Base-by-base conservation (phyloP, 2,888 invertebrate species). In the Mechanitis mazaeus region DNA sequence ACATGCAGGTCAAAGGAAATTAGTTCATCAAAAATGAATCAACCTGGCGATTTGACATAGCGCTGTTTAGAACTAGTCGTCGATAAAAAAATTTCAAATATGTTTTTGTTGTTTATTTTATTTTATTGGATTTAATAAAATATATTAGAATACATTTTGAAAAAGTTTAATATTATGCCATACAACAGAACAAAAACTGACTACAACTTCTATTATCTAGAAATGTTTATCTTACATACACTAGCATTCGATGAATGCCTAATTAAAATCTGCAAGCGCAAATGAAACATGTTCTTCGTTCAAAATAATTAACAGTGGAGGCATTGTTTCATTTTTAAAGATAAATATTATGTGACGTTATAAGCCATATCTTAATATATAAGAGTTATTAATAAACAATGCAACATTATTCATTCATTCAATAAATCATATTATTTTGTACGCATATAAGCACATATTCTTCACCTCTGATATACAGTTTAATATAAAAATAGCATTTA, bases 21-120 rank as follows among this genome's bases (percentile, higher is more conserved):
- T 64, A 64, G 63, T 69, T 67, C 69, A 68, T 69, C 68, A 68
- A 69, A 69, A 68, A 65, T 68, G 64, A 63, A 69, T 68, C 61
- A 62, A 60, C 62, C 61, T 57, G 58, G 38, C 50, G 54, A 61
- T 60, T 38, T 50, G 31, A 11, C 28, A 31, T 31, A n/a, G 50
- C 9, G 50, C 6, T 31, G 31, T 50, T 9, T 3, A 42, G 11
- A 42, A 42, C 50, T 50, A 50, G 31, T 28, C 31, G 50, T 50
- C 3, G 42, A 9, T 42, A 9, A 6, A 38, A 38, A 42, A 42
- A 11, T 42, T 42, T 42, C 9, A 42, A 20, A 20, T 20, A 20
- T 20, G 20, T 20, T 20, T 20, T 20, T 20, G 20, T 20, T 20
- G 20, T 20, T 20, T 20, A 20, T 20, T 20, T 20, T 20, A 20